These are phyloP conservation scores for Craniophora ligustri DNA, from an alignment of 2,888 invertebrate genomes.

Conservation along the genomic window DNA sequence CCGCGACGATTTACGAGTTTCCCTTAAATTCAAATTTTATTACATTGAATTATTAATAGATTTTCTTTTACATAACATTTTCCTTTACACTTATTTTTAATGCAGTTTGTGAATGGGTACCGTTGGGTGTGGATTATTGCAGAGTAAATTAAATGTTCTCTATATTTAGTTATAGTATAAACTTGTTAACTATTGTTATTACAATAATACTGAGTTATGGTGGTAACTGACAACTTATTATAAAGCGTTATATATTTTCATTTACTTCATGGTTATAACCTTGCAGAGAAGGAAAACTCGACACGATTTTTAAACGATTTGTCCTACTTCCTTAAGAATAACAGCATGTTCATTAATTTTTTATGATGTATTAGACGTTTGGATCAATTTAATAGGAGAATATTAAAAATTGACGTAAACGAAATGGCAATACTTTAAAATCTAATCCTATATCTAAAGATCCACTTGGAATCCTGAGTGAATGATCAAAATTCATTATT, in stretches of 20 bases:
- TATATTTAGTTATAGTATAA: not conserved
- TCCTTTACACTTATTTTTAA: conserved; percentile 30
- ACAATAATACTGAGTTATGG: not conserved
- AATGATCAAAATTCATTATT: too few species aligned
- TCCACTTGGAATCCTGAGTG: not conserved
- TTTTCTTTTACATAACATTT: conserved; percentile 38
- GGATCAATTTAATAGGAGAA: too few species aligned
- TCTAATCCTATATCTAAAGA: too few species aligned
- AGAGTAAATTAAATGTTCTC: conserved; percentile 4
- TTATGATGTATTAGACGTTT: too few species aligned
- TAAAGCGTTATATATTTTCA: not conserved
- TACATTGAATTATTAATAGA: conserved; percentile 57
- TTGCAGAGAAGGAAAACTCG: not conserved
- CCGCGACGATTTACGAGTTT: conserved; percentile 77
- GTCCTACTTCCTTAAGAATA: too few species aligned
- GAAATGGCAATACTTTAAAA: too few species aligned
- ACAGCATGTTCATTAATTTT: too few species aligned
- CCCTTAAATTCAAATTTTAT: conserved; percentile 72
- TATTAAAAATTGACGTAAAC: too few species aligned
- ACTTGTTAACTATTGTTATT: too few species aligned
- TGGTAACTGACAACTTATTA: too few species aligned
- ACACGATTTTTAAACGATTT: not conserved
- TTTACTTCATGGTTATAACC: not conserved
- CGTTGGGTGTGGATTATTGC: conserved; percentile 14
- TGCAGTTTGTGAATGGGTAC: conserved; percentile 38